Evolutionary conservation across 1,140 invertebrate genomes (phyloP), one percentile per base, ranked within the genome.

Genomic region (Ceratosolen fusciceps): DNA sequence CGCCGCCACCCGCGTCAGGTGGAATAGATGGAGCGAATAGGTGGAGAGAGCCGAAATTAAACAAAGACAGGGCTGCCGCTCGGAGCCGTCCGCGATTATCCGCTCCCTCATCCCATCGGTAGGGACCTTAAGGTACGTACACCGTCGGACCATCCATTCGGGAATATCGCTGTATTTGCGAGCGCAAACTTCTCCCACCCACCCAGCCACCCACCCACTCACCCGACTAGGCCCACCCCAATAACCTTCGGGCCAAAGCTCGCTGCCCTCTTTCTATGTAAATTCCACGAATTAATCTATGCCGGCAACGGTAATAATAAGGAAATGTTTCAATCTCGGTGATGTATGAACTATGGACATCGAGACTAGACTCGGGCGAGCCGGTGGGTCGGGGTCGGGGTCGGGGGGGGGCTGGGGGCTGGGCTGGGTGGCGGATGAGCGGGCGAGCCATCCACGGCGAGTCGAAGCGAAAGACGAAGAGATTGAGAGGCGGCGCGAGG

Each of bases 321-420:
- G 88, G 89, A 90, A 90, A 90, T 90, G 88, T 90, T 90, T 90
- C 88, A 90, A 90, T 90, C 88, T 86, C 85, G 86, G 85, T 90
- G 89, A 90, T 90, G 88, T 90, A 90, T 90, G 88, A 86, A 85
- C 83, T 85, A 83, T 84, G 83, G 85, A 84, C 84, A 85, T 86
- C 82, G 80, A 83, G 77, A 80, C n/a, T n/a, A n/a, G n/a, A n/a
- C n/a, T n/a, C n/a, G n/a, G n/a, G n/a, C n/a, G n/a, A n/a, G n/a
- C n/a, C n/a, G n/a, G n/a, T n/a, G n/a, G n/a, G 68, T 72, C 26
- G 31, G 67, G 37, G 62, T 52, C 73, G 65, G 26, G 58, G 54
- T 8, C 1, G n/a, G 47, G 54, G 56, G 39, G 74, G n/a, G 34
- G 16, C 39, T n/a, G n/a, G n/a, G n/a, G n/a, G n/a, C n/a, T n/a